Evolutionary conservation across 2,888 invertebrate genomes (phyloP).

Genomic region (Cistogaster globosa): DNA sequence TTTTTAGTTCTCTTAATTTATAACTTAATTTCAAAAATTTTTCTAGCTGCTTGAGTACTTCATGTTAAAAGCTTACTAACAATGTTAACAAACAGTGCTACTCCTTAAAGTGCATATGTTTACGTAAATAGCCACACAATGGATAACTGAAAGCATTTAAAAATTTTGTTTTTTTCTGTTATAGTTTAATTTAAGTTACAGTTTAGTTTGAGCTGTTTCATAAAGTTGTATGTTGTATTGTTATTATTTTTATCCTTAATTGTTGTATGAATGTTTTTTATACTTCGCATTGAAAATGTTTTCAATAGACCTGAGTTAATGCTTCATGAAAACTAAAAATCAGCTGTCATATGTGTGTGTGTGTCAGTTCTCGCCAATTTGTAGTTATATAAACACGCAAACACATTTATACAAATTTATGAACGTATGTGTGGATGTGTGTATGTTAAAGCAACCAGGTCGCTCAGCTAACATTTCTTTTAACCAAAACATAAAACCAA

Average conservation of each 20-base stretch:
- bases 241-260: neutral
- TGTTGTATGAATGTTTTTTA: neutral
- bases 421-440: neutral
- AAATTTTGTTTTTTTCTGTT: no score
- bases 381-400: neutral
- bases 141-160: no score
- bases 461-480: constrained; percentile 1
- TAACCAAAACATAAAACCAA: neutral
- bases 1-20: neutral
- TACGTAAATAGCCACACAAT: neutral
- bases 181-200: no score
- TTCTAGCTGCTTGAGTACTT: no score
- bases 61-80: neutral
- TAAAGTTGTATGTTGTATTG: neutral
- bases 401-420: neutral
- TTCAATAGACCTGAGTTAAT: no score
- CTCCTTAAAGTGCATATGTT: neutral
- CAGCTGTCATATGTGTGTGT: no score
- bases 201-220: neutral
- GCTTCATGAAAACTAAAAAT: no score
- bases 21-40: neutral
- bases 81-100: neutral
- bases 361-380: no score
- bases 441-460: constrained; percentile 41
- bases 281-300: constrained; percentile 3